Conservation (phyloP, 2,888 invertebrate genomes). For the Drosophila mulleri region DNA sequence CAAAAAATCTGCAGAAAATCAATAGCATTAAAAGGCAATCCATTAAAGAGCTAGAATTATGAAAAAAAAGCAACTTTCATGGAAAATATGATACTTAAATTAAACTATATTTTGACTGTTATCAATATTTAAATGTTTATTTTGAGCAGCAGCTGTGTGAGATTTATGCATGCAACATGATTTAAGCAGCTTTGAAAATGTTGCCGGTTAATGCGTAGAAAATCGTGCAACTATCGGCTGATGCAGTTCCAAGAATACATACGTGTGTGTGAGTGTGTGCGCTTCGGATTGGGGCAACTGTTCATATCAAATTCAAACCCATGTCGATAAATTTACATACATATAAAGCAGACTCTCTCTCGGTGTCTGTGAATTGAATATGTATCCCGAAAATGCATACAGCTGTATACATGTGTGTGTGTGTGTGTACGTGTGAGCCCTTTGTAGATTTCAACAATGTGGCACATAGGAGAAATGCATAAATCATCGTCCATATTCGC, state of each 20-base stretch:
- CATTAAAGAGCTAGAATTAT: background rate
- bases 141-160: background rate
- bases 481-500: slow-evolving; percentile 59
- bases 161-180: background rate
- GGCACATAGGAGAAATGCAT: slow-evolving; percentile 66
- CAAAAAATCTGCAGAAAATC: too few relatives aligned
- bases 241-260: background rate
- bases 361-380: background rate
- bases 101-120: background rate
- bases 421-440: slow-evolving; percentile 1
- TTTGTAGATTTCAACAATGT: slow-evolving; percentile 66
- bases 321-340: slow-evolving; percentile 33
- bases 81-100: background rate
- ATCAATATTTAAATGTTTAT: background rate
- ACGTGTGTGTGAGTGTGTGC: slow-evolving; percentile 6
- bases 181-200: slow-evolving; percentile 10
- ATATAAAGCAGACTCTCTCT: background rate
- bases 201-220: slow-evolving; percentile 1
- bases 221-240: background rate
- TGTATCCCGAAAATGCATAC: background rate
- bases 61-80: background rate
- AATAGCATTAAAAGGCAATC: too few relatives aligned
- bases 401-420: background rate
- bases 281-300: slow-evolving; percentile 15
- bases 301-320: slow-evolving; percentile 28